phyloP scores from a whole-genome alignment of 2,797 vertebrate genomes.

The Craterocephalus amniculus region DNA sequence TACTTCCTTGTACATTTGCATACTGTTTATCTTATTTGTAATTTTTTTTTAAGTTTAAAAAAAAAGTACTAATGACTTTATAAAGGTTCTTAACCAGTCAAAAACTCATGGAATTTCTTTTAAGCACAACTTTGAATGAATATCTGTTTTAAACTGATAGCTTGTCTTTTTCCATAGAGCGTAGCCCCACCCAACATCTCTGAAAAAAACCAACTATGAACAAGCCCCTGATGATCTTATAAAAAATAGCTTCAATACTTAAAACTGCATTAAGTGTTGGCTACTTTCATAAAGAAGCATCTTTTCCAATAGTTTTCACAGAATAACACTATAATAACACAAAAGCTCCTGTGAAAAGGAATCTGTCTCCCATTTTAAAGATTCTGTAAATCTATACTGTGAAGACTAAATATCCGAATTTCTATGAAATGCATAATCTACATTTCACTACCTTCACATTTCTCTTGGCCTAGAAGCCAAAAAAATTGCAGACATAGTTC shows the following conservation, averaged over 20 bases:
- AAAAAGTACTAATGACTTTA: no score
- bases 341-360: neutral
- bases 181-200: neutral
- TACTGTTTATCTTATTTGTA: no score
- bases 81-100: no score
- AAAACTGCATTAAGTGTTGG: neutral
- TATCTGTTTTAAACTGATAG: neutral
- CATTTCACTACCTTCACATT: constrained; percentile 25
- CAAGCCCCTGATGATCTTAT: neutral
- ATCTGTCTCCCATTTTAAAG: no score
- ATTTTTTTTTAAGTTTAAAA: no score
- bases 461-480: constrained; percentile 18
- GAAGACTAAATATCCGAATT: constrained; percentile 1
- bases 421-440: constrained; percentile 9
- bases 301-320: neutral
- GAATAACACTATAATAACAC: neutral
- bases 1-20: no score
- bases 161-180: neutral
- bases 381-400: no score
- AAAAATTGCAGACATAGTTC: constrained; percentile 41
- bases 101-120: no score
- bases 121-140: no score
- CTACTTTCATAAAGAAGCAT: neutral
- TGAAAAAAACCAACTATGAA: neutral
- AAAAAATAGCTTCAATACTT: no score